These are phyloP conservation scores for Eupithecia abbreviata DNA, from an alignment of 2,888 invertebrate genomes.

Conservation along the genomic window DNA sequence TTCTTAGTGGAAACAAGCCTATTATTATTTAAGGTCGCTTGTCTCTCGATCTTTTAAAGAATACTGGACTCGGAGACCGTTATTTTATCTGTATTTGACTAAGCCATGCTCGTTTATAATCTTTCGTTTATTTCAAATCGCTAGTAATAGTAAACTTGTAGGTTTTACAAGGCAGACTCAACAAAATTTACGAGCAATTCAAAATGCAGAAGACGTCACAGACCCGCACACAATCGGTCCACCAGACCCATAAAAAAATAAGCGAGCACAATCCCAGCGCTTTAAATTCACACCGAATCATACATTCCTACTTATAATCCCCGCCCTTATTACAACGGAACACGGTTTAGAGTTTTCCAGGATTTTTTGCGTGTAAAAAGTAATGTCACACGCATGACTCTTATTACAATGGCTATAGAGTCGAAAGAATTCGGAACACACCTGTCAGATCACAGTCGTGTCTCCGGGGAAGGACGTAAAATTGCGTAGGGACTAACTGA, in stretches of 20 bases:
- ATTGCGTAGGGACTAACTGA: slow-evolving; percentile 57
- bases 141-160: not conserved
- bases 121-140: not conserved
- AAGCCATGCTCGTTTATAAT: not conserved
- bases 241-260: slow-evolving; percentile 13
- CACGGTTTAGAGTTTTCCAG: not conserved
- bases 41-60: too few species aligned
- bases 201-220: not conserved
- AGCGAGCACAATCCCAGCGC: slow-evolving; percentile 7
- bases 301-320: not conserved
- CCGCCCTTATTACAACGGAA: not conserved
- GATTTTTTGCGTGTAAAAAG: not conserved
- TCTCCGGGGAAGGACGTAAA: slow-evolving; percentile 53
- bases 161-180: not conserved
- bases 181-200: slow-evolving; percentile 1
- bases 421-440: slow-evolving; percentile 30
- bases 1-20: too few species aligned
- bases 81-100: not conserved
- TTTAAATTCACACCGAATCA: slow-evolving; percentile 14
- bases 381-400: slow-evolving; percentile 18
- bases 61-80: too few species aligned
- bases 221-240: not conserved
- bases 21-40: too few species aligned
- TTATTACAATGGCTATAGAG: not conserved
- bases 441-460: slow-evolving; percentile 52